These are phyloP conservation scores for Palythoa grandiflora DNA, from an alignment of 92 coral and sea anemone species.

Conservation along the genomic window DNA sequence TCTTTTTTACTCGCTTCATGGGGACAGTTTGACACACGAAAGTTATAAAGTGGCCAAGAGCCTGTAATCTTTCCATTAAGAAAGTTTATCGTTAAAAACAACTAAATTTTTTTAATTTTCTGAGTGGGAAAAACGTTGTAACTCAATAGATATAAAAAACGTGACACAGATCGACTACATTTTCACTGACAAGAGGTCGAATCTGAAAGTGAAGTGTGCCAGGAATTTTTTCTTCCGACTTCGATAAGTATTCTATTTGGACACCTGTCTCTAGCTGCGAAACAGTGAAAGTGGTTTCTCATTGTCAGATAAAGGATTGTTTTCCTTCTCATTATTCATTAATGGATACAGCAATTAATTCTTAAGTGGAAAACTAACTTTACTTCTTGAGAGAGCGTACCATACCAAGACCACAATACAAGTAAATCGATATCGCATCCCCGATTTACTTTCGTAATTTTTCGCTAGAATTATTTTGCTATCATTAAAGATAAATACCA, in stretches of 20 bases:
- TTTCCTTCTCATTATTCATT: constrained; percentile 43
- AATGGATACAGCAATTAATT: constrained; percentile 46
- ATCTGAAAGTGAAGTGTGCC: background rate
- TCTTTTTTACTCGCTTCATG: background rate
- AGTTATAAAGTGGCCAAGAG: background rate
- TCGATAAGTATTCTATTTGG: background rate
- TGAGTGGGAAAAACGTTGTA: background rate
- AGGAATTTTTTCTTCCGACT: background rate
- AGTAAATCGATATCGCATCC: background rate
- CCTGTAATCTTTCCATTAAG: background rate
- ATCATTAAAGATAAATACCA: background rate
- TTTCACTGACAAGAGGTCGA: background rate
- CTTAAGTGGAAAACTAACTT: constrained; percentile 26
- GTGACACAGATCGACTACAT: background rate
- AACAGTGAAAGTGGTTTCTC: constrained; percentile 25
- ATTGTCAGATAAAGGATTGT: constrained; percentile 41
- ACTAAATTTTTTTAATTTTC: background rate
- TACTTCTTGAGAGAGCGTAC: background rate
- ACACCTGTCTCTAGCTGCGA: constrained; percentile 14
- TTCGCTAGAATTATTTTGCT: background rate
- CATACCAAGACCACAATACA: background rate
- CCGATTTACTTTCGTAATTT: background rate
- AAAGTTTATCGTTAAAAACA: background rate
- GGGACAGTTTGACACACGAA: background rate
- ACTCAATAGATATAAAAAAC: background rate